Conservation (phyloP, 2,888 invertebrate species). For the Ophioninae sp. region DNA sequence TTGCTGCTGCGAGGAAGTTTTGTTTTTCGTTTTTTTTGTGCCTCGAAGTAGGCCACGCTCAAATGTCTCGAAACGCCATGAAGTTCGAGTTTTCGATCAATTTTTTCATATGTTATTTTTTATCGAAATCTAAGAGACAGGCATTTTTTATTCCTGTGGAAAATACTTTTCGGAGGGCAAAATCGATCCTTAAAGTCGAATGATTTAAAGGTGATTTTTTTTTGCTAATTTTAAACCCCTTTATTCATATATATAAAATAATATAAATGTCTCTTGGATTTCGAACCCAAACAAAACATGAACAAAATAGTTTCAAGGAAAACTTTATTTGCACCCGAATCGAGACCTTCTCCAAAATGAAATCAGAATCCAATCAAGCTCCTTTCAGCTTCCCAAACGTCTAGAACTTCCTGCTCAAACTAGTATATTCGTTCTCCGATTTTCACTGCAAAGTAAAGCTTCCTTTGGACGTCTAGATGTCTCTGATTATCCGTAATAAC, state of each 20-base stretch:
- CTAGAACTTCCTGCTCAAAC: conserved; percentile 34
- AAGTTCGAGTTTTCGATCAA: background rate
- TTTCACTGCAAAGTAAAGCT: conserved; percentile 2
- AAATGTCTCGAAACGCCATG: background rate
- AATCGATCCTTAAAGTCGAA: too few relatives aligned
- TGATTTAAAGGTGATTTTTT: too few relatives aligned
- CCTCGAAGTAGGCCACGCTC: background rate
- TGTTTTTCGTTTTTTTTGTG: background rate
- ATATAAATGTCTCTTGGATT: too few relatives aligned
- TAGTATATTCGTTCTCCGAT: background rate
- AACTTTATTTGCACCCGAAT: conserved; percentile 3
- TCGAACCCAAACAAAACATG: too few relatives aligned
- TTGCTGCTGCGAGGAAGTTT: background rate
- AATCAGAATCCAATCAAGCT: conserved; percentile 10
- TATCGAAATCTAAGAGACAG: too few relatives aligned
- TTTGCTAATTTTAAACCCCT: too few relatives aligned
- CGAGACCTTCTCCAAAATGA: conserved; percentile 11
- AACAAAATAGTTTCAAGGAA: background rate
- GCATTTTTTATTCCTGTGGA: too few relatives aligned
- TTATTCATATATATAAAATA: too few relatives aligned
- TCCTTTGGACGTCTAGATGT: conserved; percentile 2
- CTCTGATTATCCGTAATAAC: conserved; percentile 16
- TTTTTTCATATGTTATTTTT: too few relatives aligned
- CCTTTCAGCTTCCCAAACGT: background rate
- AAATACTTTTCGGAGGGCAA: too few relatives aligned